Conservation (phyloP, 1,140 invertebrate genomes). For the Drosophila ananassae region DNA sequence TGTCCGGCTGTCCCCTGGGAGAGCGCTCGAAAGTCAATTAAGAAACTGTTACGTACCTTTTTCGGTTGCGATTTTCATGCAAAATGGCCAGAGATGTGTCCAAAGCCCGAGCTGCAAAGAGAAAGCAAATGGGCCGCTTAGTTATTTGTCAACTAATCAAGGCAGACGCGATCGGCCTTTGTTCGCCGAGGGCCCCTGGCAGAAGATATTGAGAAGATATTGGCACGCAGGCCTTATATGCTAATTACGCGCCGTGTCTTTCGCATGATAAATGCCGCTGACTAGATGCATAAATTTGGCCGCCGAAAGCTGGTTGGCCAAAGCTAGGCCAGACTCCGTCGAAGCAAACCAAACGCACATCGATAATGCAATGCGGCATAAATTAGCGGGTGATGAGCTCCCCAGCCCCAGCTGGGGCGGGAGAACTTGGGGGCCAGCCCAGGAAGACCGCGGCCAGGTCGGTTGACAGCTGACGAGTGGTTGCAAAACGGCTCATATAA, state of each 20-base stretch:
- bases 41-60: constrained; percentile 61
- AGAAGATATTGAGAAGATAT: constrained; percentile 28
- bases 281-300: constrained; percentile 58
- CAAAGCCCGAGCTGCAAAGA: constrained; percentile 53
- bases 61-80: constrained; percentile 73
- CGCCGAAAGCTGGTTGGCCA: constrained; percentile 33
- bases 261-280: constrained; percentile 55
- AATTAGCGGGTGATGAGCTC: constrained; percentile 47
- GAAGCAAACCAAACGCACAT: constrained; percentile 34
- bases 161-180: constrained; percentile 23
- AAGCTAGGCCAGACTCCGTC: constrained; percentile 54
- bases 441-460: constrained; percentile 4
- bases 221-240: constrained; percentile 50
- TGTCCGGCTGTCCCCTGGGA: constrained; percentile 24
- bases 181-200: constrained; percentile 15
- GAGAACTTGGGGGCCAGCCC: constrained; percentile 2
- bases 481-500: constrained; percentile 3
- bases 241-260: constrained; percentile 48
- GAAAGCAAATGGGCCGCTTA: constrained; percentile 46
- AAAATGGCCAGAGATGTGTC: constrained; percentile 22
- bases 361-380: constrained; percentile 50
- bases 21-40: constrained; percentile 38
- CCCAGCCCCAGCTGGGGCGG: background rate
- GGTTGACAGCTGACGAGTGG: background rate
- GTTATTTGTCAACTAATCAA: constrained; percentile 61